phyloP scores from a whole-genome alignment of 2,797 vertebrate species.

The Taenioides sp. region DNA sequence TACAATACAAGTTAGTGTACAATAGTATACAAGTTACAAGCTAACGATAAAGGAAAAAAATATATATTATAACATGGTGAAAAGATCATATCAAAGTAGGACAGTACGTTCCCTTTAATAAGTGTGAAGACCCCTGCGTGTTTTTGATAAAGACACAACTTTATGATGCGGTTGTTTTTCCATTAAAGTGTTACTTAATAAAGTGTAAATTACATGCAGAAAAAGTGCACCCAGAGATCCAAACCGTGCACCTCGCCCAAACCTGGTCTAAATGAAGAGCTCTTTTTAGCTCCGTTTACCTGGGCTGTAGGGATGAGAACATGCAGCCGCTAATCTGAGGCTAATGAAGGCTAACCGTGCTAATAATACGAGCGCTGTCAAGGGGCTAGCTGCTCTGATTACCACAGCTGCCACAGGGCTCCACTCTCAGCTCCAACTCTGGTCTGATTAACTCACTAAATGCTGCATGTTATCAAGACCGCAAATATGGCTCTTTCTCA shows the following conservation, averaged over 20 bases:
- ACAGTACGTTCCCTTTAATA: not conserved
- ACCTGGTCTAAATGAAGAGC: slow-evolving; percentile 13
- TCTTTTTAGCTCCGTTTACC: not conserved
- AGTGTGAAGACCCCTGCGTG: not conserved
- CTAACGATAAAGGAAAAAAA: too few species aligned
- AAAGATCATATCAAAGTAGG: too few species aligned
- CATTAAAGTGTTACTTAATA: not conserved
- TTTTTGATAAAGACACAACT: not conserved
- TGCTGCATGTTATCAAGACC: not conserved
- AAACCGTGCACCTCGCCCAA: not conserved
- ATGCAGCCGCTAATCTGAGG: not conserved
- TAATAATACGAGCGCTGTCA: slow-evolving; percentile 11
- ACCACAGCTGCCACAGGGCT: slow-evolving; percentile 32
- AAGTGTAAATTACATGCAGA: too few species aligned
- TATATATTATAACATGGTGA: too few species aligned
- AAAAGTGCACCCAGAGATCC: not conserved
- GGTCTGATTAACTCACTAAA: not conserved
- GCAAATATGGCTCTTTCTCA: not conserved
- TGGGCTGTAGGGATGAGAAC: not conserved
- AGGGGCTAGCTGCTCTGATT: slow-evolving; percentile 16
- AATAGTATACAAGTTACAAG: too few species aligned
- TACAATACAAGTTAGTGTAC: too few species aligned
- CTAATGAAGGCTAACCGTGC: slow-evolving; percentile 8
- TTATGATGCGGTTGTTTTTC: not conserved
- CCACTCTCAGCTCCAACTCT: slow-evolving; percentile 10